Evolutionary conservation across 2,797 vertebrate species (phyloP), one percentile per base, ranked within the genome.

Genomic region (Dendrocincla fuliginosa): DNA sequence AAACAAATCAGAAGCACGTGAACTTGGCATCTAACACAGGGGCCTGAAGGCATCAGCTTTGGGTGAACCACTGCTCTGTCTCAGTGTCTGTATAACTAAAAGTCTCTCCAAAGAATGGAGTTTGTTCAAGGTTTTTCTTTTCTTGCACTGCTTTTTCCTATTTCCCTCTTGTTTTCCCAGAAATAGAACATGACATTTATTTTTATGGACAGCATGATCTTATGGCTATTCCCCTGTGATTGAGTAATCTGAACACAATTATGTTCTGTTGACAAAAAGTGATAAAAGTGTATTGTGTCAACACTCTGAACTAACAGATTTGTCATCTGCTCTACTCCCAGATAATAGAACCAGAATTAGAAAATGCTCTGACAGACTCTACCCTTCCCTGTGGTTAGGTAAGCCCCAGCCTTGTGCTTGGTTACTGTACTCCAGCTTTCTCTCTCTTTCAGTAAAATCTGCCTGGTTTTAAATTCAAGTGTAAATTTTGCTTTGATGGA

Each of bases 221-320:
- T 81, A 85, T 37, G 87, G 95, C 87, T 94, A 84, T 92, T 95
- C 93, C 90, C 90, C 64, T 92, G 78, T 1, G 75, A 47, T 0
- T 1, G 86, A 64, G 39, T 85, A 95, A 96, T 96, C 94, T 87
- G 91, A 96, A 80, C 71, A 89, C 88, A 96, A 95, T 95, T 96
- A 92, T 57, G 65, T 90, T 95, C 90, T 96, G 95, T 95, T 96
- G 92, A 96, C 90, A 96, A 96, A 96, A 97, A 90, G 70, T 94
- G 95, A 97, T 97, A 97, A 93, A 97, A 96, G 83, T 55, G 68
- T 80, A 93, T 84, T 94, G 90, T 97, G 95, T 96, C 96, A 97
- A 97, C 96, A 96, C 92, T 81, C 85, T 61, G 83, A 89, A 81
- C 90, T 57, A 96, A 93, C 77, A 93, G 91, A 93, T 95, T 95